Base-by-base conservation (phyloP, 2,797 vertebrate genomes). In the Etheostoma perlongum region DNA sequence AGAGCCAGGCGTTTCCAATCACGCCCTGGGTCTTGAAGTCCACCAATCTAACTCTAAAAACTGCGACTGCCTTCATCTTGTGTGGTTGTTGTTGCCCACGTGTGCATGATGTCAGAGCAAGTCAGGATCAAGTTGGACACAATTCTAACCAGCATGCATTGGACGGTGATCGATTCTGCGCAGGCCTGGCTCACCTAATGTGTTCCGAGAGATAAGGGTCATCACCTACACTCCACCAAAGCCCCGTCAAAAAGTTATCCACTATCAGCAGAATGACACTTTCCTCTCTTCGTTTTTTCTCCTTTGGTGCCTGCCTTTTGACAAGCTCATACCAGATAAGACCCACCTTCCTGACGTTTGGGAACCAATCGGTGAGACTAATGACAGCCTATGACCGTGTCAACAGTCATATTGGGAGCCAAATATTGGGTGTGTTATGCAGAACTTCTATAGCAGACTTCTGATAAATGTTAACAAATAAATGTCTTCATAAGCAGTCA, bases 341-440 rank as follows among this genome's bases (percentile, higher is more conserved):
- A 59, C 48, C 16, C 2, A 5, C 11, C 33, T 16, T 60, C 9
- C 48, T 54, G 40, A 40, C 27, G 2, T 42, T 42, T 48, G 42
- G n/a, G n/a, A 48, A 40, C 51, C 42, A 62, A 62, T 76, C 73
- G 15, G 23, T 48, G 65, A 54, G n/a, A 47, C 27, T 33, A 67
- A 42, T 52, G 63, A 66, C 9, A n/a, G 23, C 59, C 15, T 9
- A 14, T 61, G 16, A 64, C 11, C 42, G 6, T 42, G 23, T 42
- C 58, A n/a, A 8, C 8, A 58, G 27, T 19, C 6, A 13, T 40
- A 40, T 40, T 36, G 30, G 46, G 25, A 64, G 46, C 4, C 5
- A 18, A 18, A 6, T 19, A 23, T 48, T 36, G 5, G 7, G 11
- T 64, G 44, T 16, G 58, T 33, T 52, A 6, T 33, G 27, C 49